Conservation (phyloP, 1,140 invertebrate genomes). For the Dysdera silvatica region DNA sequence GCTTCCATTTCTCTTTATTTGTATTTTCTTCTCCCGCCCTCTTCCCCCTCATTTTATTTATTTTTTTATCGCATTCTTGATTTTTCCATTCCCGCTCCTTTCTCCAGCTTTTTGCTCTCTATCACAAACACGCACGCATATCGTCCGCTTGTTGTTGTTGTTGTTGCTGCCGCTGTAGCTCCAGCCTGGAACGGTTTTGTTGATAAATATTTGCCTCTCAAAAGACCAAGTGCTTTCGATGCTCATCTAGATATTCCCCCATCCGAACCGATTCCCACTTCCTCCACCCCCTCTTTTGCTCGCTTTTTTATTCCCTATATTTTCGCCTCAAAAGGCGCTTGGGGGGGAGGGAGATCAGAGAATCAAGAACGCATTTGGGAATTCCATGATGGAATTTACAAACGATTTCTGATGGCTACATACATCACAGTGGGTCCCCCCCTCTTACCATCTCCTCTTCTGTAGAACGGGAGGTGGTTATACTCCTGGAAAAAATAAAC, state of each 20-base stretch:
- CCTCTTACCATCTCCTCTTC: not conserved
- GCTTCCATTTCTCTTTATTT: too few relatives aligned
- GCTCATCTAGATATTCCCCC: slow-evolving; percentile 11
- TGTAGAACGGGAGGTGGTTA: slow-evolving; percentile 4
- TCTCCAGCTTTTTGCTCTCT: too few relatives aligned
- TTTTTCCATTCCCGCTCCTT: too few relatives aligned
- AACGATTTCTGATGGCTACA: slow-evolving; percentile 30
- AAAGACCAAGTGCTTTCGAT: slow-evolving; percentile 18
- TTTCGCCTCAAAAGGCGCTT: not conserved
- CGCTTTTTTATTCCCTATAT: not conserved
- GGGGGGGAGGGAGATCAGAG: slow-evolving; percentile 17
- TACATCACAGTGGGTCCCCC: too few relatives aligned
- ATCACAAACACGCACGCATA: too few relatives aligned
- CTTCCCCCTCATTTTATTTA: too few relatives aligned
- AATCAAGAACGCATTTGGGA: slow-evolving; percentile 27
- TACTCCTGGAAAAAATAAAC: slow-evolving; percentile 8
- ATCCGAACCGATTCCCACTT: slow-evolving; percentile 1
- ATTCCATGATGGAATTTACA: slow-evolving; percentile 30
- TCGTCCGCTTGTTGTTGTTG: too few relatives aligned
- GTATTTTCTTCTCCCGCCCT: too few relatives aligned
- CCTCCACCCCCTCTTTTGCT: not conserved
- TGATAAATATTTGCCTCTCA: slow-evolving; percentile 27
- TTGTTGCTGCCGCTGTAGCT: too few relatives aligned
- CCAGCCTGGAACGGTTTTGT: too few relatives aligned
- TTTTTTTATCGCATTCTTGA: too few relatives aligned